Conservation (phyloP, 2,797 vertebrate species). For the Sternotherus odoratus region DNA sequence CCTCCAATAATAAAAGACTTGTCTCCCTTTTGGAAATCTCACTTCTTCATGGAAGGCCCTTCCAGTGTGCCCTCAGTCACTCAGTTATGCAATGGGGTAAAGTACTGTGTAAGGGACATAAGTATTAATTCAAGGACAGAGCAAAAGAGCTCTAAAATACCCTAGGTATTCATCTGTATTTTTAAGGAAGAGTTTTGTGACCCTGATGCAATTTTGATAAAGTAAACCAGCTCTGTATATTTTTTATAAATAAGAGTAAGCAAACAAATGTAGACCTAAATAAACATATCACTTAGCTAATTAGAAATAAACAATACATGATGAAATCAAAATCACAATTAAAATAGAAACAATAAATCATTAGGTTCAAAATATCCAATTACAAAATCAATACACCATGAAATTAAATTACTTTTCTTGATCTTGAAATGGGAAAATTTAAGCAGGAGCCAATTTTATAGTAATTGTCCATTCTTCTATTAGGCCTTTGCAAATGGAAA, state of each 20-base stretch:
- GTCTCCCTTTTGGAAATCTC: background rate
- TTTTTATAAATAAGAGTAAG: background rate
- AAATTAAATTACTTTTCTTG: background rate
- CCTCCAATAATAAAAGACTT: background rate
- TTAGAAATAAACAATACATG: background rate
- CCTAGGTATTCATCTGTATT: background rate
- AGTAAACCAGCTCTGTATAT: background rate
- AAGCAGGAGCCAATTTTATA: background rate
- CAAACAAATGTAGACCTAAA: background rate
- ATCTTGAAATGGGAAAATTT: background rate
- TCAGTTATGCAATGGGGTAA: background rate
- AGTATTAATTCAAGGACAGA: background rate
- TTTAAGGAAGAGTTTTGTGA: background rate
- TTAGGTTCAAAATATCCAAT: background rate
- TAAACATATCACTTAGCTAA: background rate
- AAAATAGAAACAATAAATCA: background rate
- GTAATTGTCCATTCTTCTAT: background rate
- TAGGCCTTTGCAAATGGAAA: background rate
- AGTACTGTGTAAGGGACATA: background rate
- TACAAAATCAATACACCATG: background rate
- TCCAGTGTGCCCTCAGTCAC: background rate
- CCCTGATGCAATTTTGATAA: background rate
- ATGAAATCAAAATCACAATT: background rate
- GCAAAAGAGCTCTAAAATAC: background rate
- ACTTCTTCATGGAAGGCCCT: background rate